Evolutionary conservation across 2,888 invertebrate genomes (phyloP), one percentile per base, ranked within the genome.

Genomic region (Dryocosmus kuriphilus): DNA sequence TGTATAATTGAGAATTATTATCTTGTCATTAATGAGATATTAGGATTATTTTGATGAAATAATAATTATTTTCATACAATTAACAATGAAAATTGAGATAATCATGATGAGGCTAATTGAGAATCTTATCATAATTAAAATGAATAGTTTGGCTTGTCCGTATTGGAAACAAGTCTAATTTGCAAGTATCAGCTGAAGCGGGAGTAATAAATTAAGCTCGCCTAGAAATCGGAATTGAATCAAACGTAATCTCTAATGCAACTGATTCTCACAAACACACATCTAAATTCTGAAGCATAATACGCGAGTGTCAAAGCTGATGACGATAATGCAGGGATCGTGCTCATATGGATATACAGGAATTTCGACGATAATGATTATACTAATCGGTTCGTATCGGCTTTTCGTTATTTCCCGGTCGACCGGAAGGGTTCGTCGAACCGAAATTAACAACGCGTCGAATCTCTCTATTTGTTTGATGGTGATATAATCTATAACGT

Each of bases 211-310:
- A 86, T 86, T 86, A 86, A 86, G 85, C 86, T 86, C 83, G 84
- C 77, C 82, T 82, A 79, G 82, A 84, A 85, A 82, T 85, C 78
- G 83, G 82, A 87, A 88, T 88, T 84, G 86, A 88, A 88, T 88
- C 87, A 86, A 88, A 87, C 83, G 84, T 89, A 87, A 89, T 88
- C 89, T 87, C 86, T 79, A 84, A 85, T 81, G 85, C 85, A 85
- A 86, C 87, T 86, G 87, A 87, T 87, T 85, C 81, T 80, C 79
- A 71, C 83, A 84, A 85, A 84, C 83, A 82, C 79, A 71, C 71
- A 81, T 81, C 78, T 74, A 77, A 82, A 41, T 41, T 16, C 41
- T 41, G 14, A 41, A 78, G 35, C 71, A 77, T 73, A 78, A 62
- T 81, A 71, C 46, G 71, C 71, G 41, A 71, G 27, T 51, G 71